phyloP scores from a whole-genome alignment of 2,797 vertebrate species.

The Clamator glandarius region DNA sequence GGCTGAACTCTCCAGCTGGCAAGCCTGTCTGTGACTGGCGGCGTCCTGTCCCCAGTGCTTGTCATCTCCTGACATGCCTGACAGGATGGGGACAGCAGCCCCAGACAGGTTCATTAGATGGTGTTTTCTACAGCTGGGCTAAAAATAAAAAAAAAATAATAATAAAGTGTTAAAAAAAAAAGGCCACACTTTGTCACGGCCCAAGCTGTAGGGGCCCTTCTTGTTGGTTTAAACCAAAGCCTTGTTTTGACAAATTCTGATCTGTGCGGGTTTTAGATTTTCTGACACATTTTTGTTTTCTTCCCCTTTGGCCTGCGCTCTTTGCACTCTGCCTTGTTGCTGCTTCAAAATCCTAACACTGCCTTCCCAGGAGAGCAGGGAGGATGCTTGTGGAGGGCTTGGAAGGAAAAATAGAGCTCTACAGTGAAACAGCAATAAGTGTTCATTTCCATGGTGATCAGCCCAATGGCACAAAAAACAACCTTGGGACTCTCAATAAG shows the following conservation, averaged over 20 bases:
- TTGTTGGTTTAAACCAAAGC: constrained; percentile 90
- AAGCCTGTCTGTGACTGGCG: constrained; percentile 98
- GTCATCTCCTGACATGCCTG: constrained; percentile 99
- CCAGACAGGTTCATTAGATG: constrained; percentile 99
- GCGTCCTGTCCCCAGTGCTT: constrained; percentile 95
- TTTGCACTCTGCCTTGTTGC: constrained; percentile 81
- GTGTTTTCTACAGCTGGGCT: constrained; percentile 98
- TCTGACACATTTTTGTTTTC: constrained; percentile 84
- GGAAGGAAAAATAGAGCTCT: constrained; percentile 50
- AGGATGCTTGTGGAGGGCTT: constrained; percentile 41
- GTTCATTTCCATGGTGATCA: constrained; percentile 72
- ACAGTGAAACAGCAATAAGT: constrained; percentile 57
- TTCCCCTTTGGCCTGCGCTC: constrained; percentile 87
- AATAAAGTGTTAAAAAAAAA: constrained; percentile 71
- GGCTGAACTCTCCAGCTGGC: constrained; percentile 99
- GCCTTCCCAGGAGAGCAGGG: constrained; percentile 70
- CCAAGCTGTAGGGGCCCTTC: constrained; percentile 83
- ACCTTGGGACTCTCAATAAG: constrained; percentile 66
- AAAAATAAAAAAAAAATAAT: constrained; percentile 81
- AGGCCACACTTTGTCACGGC: constrained; percentile 87
- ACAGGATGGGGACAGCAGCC: constrained; percentile 99
- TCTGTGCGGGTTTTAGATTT: constrained; percentile 86
- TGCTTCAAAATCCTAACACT: constrained; percentile 79
- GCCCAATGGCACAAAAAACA: constrained; percentile 63
- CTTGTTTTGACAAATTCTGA: constrained; percentile 96